These are phyloP conservation scores for Cephus sareptanus DNA, from an alignment of 2,888 invertebrate species.

Conservation along the genomic window DNA sequence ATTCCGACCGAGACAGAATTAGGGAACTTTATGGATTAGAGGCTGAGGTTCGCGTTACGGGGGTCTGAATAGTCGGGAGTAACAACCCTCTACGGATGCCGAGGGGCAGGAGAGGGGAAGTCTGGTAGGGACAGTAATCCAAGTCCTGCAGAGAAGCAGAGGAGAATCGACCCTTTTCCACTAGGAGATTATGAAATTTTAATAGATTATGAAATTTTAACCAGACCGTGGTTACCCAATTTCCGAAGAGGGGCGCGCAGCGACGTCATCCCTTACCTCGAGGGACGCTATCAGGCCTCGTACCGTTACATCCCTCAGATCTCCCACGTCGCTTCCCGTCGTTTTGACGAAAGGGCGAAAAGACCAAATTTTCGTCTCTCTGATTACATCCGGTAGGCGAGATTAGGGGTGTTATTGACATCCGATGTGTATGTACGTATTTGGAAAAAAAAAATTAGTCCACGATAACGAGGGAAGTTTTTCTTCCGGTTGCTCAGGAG, in stretches of 20 bases:
- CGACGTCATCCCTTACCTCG: not conserved
- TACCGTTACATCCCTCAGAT: not conserved
- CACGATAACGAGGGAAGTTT: not conserved
- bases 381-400: not conserved
- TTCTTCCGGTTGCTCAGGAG: not conserved
- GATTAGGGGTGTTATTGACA: not conserved
- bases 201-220: too few species aligned
- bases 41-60: not conserved
- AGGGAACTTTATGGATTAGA: not conserved
- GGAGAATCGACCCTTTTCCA: not conserved
- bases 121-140: not conserved
- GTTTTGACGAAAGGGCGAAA: not conserved
- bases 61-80: not conserved
- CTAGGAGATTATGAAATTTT: not conserved
- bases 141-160: not conserved
- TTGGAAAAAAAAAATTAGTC: not conserved
- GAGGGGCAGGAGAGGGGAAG: not conserved
- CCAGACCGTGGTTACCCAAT: not conserved
- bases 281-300: not conserved
- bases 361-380: not conserved
- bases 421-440: not conserved
- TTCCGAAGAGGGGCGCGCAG: not conserved
- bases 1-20: not conserved
- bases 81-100: not conserved
- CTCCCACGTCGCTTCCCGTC: not conserved